Percentiles rank a stretch among this genome's conserved stretches.
phyloP scores from a whole-genome alignment of 2,888 invertebrate species.

The Nycteola revayana region DNA sequence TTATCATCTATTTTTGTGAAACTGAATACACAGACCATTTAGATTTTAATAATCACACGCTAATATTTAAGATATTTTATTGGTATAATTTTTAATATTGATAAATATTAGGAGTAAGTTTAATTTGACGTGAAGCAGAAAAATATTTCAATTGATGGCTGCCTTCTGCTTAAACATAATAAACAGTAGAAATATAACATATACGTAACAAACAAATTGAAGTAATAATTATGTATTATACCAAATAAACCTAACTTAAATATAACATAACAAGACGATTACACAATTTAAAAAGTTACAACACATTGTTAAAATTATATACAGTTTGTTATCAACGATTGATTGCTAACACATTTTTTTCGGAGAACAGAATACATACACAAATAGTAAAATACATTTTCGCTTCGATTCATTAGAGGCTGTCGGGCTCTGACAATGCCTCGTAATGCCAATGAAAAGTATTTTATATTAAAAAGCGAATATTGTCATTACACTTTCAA shows the following conservation, averaged over 20 bases:
- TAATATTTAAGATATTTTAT: conserved; percentile 13
- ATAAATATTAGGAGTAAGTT: conserved; percentile 3
- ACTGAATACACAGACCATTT: conserved; percentile 38
- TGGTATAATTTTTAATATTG: conserved; percentile 5
- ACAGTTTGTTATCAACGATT: too few species aligned
- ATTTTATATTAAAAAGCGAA: conserved; percentile 16
- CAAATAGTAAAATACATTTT: conserved; percentile 18
- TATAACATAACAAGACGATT: too few species aligned
- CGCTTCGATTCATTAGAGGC: conserved; percentile 40
- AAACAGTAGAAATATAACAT: too few species aligned
- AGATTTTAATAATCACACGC: conserved; percentile 14
- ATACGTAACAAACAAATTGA: too few species aligned
- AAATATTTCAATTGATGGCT: conserved; percentile 4
- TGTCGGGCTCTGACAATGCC: conserved; percentile 53
- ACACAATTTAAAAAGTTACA: too few species aligned
- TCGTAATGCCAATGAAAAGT: conserved; percentile 37
- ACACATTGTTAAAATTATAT: too few species aligned
- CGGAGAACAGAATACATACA: too few species aligned
- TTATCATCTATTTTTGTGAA: conserved; percentile 36
- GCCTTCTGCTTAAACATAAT: conserved; percentile 10
- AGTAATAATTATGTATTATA: too few species aligned
- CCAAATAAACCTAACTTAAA: too few species aligned
- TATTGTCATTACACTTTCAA: conserved; percentile 14
- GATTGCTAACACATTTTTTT: too few species aligned
- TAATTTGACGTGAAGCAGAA: conserved; percentile 4